Conservation (phyloP, 2,113 vertebrate species). For the Boulengeromyrus knoepffleri region DNA sequence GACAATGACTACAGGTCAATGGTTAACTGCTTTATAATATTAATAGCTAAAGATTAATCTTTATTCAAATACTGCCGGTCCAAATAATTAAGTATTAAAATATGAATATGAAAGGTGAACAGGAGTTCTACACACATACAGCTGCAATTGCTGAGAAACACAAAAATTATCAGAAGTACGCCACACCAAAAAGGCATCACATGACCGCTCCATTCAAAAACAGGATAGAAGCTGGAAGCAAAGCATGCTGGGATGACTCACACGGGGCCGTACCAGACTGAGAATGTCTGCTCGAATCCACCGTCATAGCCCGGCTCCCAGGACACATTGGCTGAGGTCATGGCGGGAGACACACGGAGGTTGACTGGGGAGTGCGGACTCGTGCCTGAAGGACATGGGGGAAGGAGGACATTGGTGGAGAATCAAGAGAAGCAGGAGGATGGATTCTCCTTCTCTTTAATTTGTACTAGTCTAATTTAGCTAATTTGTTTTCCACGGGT, state of each 20-base stretch:
- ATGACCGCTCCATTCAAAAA: neutral
- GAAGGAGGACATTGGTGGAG: neutral
- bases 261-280: slow-evolving; percentile 99
- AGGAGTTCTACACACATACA: neutral
- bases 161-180: neutral
- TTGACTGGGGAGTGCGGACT: slow-evolving; percentile 91
- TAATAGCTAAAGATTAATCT: neutral
- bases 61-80: neutral
- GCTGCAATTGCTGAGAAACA: neutral
- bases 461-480: neutral
- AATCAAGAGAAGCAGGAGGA: neutral
- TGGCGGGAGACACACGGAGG: slow-evolving; percentile 81
- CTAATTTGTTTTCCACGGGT: neutral
- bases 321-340: slow-evolving; percentile 93
- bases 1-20: neutral
- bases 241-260: slow-evolving; percentile 85
- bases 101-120: neutral
- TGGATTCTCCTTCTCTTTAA: neutral
- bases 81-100: neutral
- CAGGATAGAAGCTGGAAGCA: slow-evolving; percentile 67
- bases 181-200: neutral
- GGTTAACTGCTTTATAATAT: neutral
- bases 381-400: slow-evolving; percentile 70
- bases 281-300: slow-evolving; percentile 98
- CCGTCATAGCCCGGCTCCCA: slow-evolving; percentile 98